A percentile compares a stretch with the other conserved stretches of the same genome.
phyloP scores from a whole-genome alignment of 2,113 vertebrate genomes.

The Atlantisia rogersi region DNA sequence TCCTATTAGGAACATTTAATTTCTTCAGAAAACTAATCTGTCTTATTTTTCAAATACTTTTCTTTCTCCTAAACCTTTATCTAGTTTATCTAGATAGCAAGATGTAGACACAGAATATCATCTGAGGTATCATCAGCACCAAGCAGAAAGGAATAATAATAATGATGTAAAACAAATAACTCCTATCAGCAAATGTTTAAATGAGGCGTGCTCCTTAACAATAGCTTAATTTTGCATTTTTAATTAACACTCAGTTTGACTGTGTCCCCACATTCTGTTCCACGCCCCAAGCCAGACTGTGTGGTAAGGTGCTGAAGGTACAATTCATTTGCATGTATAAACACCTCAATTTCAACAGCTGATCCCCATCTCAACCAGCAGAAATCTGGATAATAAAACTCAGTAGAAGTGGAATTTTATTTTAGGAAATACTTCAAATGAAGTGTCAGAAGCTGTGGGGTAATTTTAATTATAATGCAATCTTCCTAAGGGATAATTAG shows the following conservation, averaged over 20 bases:
- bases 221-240: not conserved
- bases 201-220: not conserved
- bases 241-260: not conserved
- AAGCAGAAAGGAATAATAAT: not conserved
- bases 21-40: not conserved
- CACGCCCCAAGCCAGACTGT: accelerated
- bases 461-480: not conserved
- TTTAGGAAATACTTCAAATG: slow-evolving; percentile 21
- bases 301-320: not conserved
- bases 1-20: not conserved
- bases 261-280: not conserved
- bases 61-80: not conserved
- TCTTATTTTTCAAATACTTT: not conserved
- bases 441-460: not conserved
- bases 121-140: not conserved
- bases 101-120: not conserved
- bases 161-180: not conserved
- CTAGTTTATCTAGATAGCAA: not conserved
- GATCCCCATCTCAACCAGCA: not conserved
- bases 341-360: not conserved
- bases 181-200: not conserved
- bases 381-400: not conserved
- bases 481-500: slow-evolving; percentile 2
- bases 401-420: not conserved
- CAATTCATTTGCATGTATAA: not conserved